Evolutionary conservation across 64 coral and sea anemone genomes (phyloP).

Genomic region (Trachythela sp.): DNA sequence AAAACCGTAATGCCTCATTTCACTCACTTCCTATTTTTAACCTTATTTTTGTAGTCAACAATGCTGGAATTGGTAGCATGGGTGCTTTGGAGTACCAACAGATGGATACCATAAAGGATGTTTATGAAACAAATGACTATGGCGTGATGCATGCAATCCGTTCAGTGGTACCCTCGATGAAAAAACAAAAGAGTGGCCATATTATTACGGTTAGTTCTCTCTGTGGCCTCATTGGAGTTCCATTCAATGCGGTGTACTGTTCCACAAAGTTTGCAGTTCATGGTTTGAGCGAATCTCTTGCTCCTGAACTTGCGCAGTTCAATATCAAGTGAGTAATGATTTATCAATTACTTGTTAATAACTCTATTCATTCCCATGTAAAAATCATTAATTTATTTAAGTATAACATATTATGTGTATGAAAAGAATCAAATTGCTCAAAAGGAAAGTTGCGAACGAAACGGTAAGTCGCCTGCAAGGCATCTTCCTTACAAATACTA

Average conservation of each 20-base stretch:
- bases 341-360: too few relatives aligned
- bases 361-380: too few relatives aligned
- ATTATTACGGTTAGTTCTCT: conserved; percentile 56
- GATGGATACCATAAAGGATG: conserved; percentile 42
- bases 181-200: conserved; percentile 46
- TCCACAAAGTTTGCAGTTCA: conserved; percentile 63
- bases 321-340: conserved; percentile 50
- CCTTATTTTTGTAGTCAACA: conserved; percentile 48
- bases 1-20: too few relatives aligned
- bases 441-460: too few relatives aligned
- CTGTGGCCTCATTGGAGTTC: conserved; percentile 38
- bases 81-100: conserved; percentile 36
- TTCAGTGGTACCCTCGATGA: conserved; percentile 55
- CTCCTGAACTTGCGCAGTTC: conserved; percentile 50
- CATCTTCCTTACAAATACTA: too few relatives aligned
- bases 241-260: conserved; percentile 35
- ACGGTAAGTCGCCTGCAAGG: too few relatives aligned
- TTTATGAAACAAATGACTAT: conserved; percentile 57
- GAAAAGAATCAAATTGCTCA: too few relatives aligned
- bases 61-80: conserved; percentile 50
- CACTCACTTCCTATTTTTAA: too few relatives aligned
- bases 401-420: too few relatives aligned
- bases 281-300: conserved; percentile 60
- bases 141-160: conserved; percentile 44
- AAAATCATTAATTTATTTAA: too few relatives aligned